Evolutionary conservation across 1,140 invertebrate species (phyloP), one percentile per base, ranked within the genome.

Genomic region (Eumaeus atala): DNA sequence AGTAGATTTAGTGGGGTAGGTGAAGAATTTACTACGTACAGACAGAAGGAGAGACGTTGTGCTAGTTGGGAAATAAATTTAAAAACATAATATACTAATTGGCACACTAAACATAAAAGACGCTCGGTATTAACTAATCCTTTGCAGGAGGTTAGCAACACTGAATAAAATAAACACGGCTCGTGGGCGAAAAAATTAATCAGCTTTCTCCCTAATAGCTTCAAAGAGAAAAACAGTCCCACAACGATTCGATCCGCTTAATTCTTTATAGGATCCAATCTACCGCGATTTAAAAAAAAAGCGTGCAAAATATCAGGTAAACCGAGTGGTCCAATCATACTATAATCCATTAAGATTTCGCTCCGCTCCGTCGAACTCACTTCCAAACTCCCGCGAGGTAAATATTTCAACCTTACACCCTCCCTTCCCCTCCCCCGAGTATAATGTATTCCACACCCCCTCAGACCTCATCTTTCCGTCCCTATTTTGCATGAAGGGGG

Each of bases 401-500:
- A 84, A 86, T 83, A 83, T 84, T 80, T 82, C 71, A 80, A n/a
- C n/a, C n/a, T n/a, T n/a, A n/a, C n/a, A n/a, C n/a, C n/a, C n/a
- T n/a, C n/a, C 70, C 76, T 70, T 71, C 54, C 2, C 51, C 58
- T 9, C 63, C 61, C 70, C 56, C 66, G 62, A 59, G 70, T 73
- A 73, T 84, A 84, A 84, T 84, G 71, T 83, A 83, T 82, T 80
- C 79, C 58, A 70, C 77, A 66, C 70, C 77, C 70, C 73, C 67
- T 69, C 69, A 81, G 60, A 80, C 80, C 80, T 84, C 84, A 83
- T 86, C 83, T 80, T 83, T 78, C 66, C 72, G 59, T 70, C 79
- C 81, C 84, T 87, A 78, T 84, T 87, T 87, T 87, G 81, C 81
- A 84, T 84, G 73, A 81, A 82, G 79, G 78, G 84, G 75, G 78